Evolutionary conservation across 2,888 invertebrate genomes (phyloP).

Genomic region (Andrena praecox): DNA sequence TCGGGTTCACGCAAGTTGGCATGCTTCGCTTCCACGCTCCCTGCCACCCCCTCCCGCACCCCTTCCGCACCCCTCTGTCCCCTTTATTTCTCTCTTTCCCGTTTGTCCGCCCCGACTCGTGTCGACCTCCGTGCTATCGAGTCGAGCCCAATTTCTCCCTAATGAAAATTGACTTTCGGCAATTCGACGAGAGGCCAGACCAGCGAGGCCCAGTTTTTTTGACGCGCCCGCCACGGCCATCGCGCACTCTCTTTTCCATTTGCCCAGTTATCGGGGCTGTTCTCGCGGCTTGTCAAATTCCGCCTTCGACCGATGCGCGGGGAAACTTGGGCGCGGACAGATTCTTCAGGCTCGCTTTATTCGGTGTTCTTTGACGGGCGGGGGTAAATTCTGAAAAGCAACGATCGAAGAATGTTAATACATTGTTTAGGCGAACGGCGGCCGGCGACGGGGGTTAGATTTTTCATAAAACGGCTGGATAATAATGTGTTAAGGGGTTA

Average conservation of each 20-base stretch:
- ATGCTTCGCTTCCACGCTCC: constrained; percentile 66
- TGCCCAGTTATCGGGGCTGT: constrained; percentile 42
- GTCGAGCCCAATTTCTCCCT: constrained; percentile 71
- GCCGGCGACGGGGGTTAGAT: no score
- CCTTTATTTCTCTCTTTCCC: constrained; percentile 35
- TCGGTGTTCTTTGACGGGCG: no score
- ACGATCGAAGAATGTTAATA: no score
- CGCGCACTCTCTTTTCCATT: constrained; percentile 39
- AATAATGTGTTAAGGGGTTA: no score
- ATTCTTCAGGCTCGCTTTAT: neutral
- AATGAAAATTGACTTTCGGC: constrained; percentile 79
- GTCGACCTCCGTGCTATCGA: constrained; percentile 56
- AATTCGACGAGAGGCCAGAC: constrained; percentile 28
- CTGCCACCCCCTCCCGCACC: constrained; percentile 37
- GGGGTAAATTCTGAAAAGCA: no score
- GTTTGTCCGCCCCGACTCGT: constrained; percentile 48
- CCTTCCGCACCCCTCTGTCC: constrained; percentile 46
- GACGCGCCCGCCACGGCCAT: constrained; percentile 41
- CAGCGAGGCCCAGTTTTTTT: constrained; percentile 67
- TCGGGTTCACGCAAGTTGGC: constrained; percentile 79
- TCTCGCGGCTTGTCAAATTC: constrained; percentile 63
- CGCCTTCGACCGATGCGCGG: constrained; percentile 38
- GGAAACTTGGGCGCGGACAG: constrained; percentile 1
- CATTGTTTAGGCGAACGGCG: no score
- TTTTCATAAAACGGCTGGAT: no score